Evolutionary conservation across 1,140 invertebrate genomes (phyloP).

Genomic region (Rhizoglyphus robini): DNA sequence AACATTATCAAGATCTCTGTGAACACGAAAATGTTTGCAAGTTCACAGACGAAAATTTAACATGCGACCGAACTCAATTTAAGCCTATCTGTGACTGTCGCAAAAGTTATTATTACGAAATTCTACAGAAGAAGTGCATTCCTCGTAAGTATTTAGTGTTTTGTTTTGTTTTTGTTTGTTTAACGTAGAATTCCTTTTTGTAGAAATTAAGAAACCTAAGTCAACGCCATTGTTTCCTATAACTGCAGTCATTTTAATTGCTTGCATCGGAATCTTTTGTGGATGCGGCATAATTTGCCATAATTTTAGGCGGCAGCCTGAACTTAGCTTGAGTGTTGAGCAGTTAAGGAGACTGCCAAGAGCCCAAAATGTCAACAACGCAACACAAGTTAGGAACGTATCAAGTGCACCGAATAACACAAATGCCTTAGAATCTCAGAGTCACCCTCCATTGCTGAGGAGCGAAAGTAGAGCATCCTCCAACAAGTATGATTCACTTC

Average conservation of each 20-base stretch:
- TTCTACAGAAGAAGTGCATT: conserved; percentile 1
- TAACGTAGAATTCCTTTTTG: neutral
- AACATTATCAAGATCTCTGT: neutral
- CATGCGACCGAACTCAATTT: neutral
- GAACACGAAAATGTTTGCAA: conserved; percentile 12
- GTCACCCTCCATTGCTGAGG: neutral
- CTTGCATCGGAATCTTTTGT: conserved; percentile 12
- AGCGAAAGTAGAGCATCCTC: neutral
- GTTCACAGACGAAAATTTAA: neutral
- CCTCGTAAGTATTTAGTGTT: neutral
- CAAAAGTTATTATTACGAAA: neutral
- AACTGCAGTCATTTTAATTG: conserved; percentile 9
- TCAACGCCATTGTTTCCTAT: conserved; percentile 3
- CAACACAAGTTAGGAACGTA: neutral
- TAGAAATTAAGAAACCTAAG: conserved; percentile 6
- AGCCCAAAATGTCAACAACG: neutral
- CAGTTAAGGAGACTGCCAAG: neutral
- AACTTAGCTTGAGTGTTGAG: neutral
- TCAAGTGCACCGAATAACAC: neutral
- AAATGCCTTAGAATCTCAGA: neutral
- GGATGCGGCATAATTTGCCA: conserved; percentile 15
- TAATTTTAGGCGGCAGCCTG: conserved; percentile 13
- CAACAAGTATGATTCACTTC: neutral
- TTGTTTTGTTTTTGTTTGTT: neutral
- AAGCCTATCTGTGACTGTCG: conserved; percentile 8